phyloP scores from a whole-genome alignment of 2,797 vertebrate genomes.

The Helicolenus hilgendorfi region DNA sequence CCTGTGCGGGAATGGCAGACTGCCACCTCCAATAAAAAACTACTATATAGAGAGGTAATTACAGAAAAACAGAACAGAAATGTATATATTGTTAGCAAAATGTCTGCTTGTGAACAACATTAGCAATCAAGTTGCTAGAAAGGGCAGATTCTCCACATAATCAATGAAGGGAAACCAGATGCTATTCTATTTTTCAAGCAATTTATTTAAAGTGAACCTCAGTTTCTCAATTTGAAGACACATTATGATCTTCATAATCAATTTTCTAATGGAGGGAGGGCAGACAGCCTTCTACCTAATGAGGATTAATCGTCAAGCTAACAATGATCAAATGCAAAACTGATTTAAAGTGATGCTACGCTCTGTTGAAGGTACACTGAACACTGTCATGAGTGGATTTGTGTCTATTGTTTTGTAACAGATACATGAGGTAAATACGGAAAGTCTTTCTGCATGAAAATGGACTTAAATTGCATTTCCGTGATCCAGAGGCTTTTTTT shows the following conservation, averaged over 20 bases:
- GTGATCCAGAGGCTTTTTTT: conserved; percentile 25
- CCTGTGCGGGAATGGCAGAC: neutral
- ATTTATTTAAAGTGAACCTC: conserved; percentile 18
- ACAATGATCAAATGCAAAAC: conserved; percentile 21
- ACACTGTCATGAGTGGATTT: conserved; percentile 10
- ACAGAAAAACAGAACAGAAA: neutral
- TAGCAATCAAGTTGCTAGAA: neutral
- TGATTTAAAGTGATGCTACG: conserved; percentile 22
- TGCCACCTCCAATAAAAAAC: neutral
- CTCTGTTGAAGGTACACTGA: conserved; percentile 12
- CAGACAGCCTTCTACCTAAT: conserved; percentile 33
- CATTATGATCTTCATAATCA: conserved; percentile 11
- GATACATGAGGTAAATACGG: conserved; percentile 30
- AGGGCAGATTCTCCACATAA: neutral
- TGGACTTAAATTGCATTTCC: conserved; percentile 27
- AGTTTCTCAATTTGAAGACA: conserved; percentile 6
- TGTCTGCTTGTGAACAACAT: neutral
- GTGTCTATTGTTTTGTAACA: conserved; percentile 29
- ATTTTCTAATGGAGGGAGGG: neutral
- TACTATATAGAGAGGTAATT: neutral
- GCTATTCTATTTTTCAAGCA: neutral
- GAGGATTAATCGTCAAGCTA: conserved; percentile 45
- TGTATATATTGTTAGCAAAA: neutral
- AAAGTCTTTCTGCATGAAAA: conserved; percentile 23
- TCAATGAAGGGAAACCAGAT: neutral